Evolutionary conservation across 2,888 invertebrate species (phyloP).

Genomic region (Nemapogon koenigi): DNA sequence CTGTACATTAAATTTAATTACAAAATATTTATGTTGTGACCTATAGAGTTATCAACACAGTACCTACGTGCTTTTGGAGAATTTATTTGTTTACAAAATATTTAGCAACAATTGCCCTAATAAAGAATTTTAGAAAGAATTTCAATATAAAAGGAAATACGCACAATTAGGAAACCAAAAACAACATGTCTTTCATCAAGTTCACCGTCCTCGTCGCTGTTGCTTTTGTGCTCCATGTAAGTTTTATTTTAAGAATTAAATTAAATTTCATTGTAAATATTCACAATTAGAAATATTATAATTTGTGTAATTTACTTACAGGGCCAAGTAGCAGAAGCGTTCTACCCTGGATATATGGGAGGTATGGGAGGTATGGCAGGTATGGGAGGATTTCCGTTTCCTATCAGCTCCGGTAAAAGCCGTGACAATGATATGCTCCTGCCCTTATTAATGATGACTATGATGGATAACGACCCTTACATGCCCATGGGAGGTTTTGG

Average conservation of each 20-base stretch:
- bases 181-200: slow-evolving; percentile 2
- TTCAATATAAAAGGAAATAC: too few relatives aligned
- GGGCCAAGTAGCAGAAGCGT: slow-evolving; percentile 1
- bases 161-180: neutral
- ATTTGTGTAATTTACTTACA: neutral
- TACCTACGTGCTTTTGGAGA: too few relatives aligned
- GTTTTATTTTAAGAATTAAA: neutral
- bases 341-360: neutral
- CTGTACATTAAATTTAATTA: too few relatives aligned
- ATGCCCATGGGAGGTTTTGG: too few relatives aligned
- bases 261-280: neutral
- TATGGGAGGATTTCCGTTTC: too few relatives aligned
- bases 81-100: too few relatives aligned
- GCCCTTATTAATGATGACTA: slow-evolving; percentile 5
- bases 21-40: too few relatives aligned
- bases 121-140: too few relatives aligned
- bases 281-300: neutral
- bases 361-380: neutral
- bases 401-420: neutral
- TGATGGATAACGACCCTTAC: slow-evolving; percentile 1
- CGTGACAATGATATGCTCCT: neutral
- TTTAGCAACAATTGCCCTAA: too few relatives aligned
- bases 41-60: too few relatives aligned
- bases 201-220: slow-evolving; percentile 1
- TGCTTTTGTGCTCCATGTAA: slow-evolving; percentile 2